A percentile compares a stretch with the other conserved stretches of the same genome.
phyloP scores from a whole-genome alignment of 2,113 vertebrate species.

The Bostrychus sinensis region DNA sequence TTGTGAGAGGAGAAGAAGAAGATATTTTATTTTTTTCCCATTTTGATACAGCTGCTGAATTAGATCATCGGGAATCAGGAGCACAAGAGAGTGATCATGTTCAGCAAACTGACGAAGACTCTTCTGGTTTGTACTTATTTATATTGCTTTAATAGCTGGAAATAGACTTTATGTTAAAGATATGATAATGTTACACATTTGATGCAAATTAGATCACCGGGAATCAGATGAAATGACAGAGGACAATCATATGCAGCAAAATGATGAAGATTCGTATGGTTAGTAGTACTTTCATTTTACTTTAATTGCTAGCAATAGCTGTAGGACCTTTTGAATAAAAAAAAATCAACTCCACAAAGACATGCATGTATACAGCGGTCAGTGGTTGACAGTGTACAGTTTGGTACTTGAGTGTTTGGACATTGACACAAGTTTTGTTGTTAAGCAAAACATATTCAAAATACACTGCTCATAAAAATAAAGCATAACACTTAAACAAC shows the following conservation, averaged over 20 bases:
- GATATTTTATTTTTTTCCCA: background rate
- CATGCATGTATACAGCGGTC: too few species aligned
- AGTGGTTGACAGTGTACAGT: too few species aligned
- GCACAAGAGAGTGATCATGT: background rate
- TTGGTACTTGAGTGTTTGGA: too few species aligned
- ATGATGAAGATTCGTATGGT: constrained; percentile 14
- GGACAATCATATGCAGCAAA: background rate
- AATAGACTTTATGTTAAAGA: background rate
- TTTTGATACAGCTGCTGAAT: background rate
- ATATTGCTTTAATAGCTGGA: background rate
- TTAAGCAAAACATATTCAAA: too few species aligned
- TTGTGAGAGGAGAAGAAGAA: too few species aligned
- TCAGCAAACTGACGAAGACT: constrained; percentile 9
- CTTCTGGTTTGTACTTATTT: constrained; percentile 8
- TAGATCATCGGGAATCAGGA: constrained; percentile 6
- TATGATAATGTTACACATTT: background rate
- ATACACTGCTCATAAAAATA: too few species aligned
- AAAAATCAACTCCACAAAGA: too few species aligned
- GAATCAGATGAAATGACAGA: background rate
- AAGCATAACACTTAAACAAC: too few species aligned
- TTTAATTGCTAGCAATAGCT: too few species aligned
- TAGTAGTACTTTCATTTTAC: background rate
- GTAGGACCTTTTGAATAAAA: too few species aligned
- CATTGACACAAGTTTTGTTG: too few species aligned
- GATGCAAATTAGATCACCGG: background rate